phyloP scores from a whole-genome alignment of 1,140 invertebrate genomes.

The Tetraneura akinire region DNA sequence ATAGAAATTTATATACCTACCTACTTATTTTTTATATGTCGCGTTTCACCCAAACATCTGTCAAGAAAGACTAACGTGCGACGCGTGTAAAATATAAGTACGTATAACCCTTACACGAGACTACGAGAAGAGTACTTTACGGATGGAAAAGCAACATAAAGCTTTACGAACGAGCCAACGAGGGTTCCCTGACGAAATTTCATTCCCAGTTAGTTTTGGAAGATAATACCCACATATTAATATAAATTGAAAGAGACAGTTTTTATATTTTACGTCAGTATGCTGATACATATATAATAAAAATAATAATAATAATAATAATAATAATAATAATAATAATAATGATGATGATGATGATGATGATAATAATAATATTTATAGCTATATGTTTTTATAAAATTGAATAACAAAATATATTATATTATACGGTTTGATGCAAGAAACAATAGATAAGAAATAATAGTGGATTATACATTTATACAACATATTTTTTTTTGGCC shows the following conservation, averaged over 20 bases:
- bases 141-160: background rate
- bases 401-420: background rate
- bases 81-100: conserved; percentile 16
- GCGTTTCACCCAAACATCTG: background rate
- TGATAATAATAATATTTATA: too few relatives aligned
- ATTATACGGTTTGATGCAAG: background rate
- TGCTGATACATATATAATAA: background rate
- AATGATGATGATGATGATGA: too few relatives aligned
- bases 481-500: background rate
- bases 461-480: background rate
- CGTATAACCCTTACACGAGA: background rate
- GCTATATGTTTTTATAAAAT: conserved; percentile 1
- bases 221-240: background rate
- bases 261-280: background rate
- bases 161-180: background rate
- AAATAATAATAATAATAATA: too few relatives aligned
- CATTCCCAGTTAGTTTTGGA: conserved; percentile 12
- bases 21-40: background rate
- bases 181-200: background rate
- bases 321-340: too few relatives aligned
- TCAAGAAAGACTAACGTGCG: conserved; percentile 19
- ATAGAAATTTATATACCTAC: too few relatives aligned
- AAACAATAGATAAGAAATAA: background rate
- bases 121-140: background rate
- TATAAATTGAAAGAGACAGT: conserved; percentile 25